Evolutionary conservation across 2,797 vertebrate species (phyloP).

Genomic region (Bovichtus diacanthus): DNA sequence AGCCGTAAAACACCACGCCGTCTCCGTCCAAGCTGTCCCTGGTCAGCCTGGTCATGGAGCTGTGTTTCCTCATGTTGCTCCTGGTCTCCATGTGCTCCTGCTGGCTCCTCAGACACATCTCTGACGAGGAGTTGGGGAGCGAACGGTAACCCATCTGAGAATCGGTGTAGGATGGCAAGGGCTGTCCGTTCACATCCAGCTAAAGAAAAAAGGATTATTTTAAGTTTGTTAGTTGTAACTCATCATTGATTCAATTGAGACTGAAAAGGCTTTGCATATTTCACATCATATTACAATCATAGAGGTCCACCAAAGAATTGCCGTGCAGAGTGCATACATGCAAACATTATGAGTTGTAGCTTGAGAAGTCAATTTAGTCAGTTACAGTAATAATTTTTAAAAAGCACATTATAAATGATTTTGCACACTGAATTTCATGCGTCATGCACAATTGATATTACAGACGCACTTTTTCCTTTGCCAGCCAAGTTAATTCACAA

Average conservation of each 20-base stretch:
- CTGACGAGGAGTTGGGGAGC: constrained; percentile 93
- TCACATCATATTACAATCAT: constrained; percentile 5
- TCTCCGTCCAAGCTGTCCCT: constrained; percentile 90
- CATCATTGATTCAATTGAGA: background rate
- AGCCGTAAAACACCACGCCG: constrained; percentile 82
- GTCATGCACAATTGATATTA: background rate
- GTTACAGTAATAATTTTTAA: background rate
- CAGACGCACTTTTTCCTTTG: background rate
- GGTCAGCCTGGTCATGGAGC: constrained; percentile 93
- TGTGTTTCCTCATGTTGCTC: constrained; percentile 92
- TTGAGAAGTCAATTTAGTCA: background rate
- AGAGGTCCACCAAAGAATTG: background rate
- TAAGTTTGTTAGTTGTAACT: background rate
- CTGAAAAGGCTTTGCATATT: background rate
- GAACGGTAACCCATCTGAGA: constrained; percentile 84
- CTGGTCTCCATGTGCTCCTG: constrained; percentile 90
- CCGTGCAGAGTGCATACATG: background rate
- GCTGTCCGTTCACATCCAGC: constrained; percentile 86
- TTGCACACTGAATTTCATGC: background rate
- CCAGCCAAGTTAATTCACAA: background rate
- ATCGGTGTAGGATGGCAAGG: constrained; percentile 83
- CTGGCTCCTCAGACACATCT: constrained; percentile 92
- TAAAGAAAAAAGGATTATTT: constrained; percentile 49
- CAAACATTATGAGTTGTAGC: background rate
- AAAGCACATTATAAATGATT: background rate